Percentiles rank a stretch among this genome's conserved stretches.
phyloP scores from a whole-genome alignment of 2,113 vertebrate genomes.

The Seriola quinqueradiata region DNA sequence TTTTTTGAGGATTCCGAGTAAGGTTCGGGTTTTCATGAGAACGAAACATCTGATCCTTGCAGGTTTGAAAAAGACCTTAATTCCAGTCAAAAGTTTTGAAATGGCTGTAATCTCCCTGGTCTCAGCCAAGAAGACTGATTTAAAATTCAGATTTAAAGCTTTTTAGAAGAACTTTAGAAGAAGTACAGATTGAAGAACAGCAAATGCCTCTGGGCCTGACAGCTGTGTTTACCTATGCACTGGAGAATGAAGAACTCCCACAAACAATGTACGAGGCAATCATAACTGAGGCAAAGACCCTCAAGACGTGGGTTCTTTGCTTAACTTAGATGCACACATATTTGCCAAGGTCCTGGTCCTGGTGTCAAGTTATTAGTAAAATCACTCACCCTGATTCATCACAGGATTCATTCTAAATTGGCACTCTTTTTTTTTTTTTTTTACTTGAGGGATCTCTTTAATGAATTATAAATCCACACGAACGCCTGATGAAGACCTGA shows the following conservation, averaged over 20 bases:
- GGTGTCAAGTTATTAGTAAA: not conserved
- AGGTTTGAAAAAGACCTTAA: not conserved
- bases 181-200: not conserved
- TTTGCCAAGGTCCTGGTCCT: too few species aligned
- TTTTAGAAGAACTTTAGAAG: not conserved
- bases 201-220: not conserved
- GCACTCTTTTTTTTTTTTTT: not conserved
- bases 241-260: too few species aligned
- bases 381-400: not conserved
- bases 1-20: not conserved
- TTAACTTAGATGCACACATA: too few species aligned
- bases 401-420: not conserved
- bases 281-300: too few species aligned
- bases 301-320: too few species aligned
- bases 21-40: conserved; percentile 2
- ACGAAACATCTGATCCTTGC: conserved; percentile 1
- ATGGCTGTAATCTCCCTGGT: not conserved
- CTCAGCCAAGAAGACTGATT: not conserved
- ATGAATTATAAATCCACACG: not conserved
- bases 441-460: not conserved
- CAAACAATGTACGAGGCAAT: too few species aligned
- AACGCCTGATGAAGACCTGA: not conserved
- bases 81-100: not conserved
- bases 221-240: too few species aligned
- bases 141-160: not conserved